Percentiles rank a stretch among this genome's conserved stretches.
These are phyloP conservation scores for Drosophila burlai DNA, from an alignment of 1,140 invertebrate genomes.

Conservation along the genomic window DNA sequence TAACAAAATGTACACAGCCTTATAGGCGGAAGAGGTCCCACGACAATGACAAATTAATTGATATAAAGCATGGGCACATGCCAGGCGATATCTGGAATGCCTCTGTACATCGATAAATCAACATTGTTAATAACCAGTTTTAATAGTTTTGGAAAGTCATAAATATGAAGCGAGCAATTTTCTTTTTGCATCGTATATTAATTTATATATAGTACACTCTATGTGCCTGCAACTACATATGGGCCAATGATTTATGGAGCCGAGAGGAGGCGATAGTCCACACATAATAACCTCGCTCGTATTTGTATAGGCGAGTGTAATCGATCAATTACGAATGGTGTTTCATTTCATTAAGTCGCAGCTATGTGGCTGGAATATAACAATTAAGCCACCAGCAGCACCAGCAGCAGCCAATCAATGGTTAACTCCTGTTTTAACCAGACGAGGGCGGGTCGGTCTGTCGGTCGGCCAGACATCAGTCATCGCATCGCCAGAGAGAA, in stretches of 20 bases:
- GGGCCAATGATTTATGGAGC: slow-evolving; percentile 34
- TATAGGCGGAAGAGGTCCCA: not conserved
- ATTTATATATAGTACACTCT: slow-evolving; percentile 22
- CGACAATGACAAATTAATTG: slow-evolving; percentile 40
- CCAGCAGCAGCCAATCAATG: slow-evolving; percentile 31
- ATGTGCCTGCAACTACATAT: not conserved
- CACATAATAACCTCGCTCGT: slow-evolving; percentile 16
- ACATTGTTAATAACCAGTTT: slow-evolving; percentile 42
- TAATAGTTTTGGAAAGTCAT: slow-evolving; percentile 47
- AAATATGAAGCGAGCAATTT: slow-evolving; percentile 37
- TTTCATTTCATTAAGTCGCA: slow-evolving; percentile 52
- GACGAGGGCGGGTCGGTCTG: slow-evolving; percentile 19
- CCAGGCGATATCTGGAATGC: slow-evolving; percentile 13
- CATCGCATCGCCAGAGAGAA: slow-evolving; percentile 38
- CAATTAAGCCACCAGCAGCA: slow-evolving; percentile 47
- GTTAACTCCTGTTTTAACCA: slow-evolving; percentile 42
- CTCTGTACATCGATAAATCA: slow-evolving; percentile 37
- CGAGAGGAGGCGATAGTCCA: not conserved
- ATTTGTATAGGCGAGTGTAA: slow-evolving; percentile 42
- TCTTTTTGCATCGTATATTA: slow-evolving; percentile 37
- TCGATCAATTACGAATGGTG: slow-evolving; percentile 57
- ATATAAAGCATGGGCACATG: slow-evolving; percentile 33
- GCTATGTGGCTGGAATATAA: slow-evolving; percentile 19
- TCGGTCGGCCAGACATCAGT: slow-evolving; percentile 63
- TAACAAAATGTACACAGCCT: slow-evolving; percentile 3